A percentile compares a stretch with the other conserved stretches of the same genome.
Evolutionary conservation across 2,888 invertebrate genomes (phyloP).

Genomic region (Ophion slaviceki): DNA sequence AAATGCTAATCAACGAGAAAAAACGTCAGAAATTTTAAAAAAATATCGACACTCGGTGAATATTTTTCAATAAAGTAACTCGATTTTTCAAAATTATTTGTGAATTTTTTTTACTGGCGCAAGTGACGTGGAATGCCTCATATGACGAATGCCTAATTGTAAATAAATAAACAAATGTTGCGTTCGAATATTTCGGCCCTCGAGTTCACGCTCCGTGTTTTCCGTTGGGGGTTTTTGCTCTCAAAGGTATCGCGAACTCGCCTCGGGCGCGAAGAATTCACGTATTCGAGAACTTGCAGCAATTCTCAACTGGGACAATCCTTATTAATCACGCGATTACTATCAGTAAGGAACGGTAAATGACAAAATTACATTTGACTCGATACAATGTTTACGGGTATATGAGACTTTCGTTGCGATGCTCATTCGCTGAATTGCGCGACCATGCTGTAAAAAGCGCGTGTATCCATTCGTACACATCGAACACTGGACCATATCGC

Average conservation of each 20-base stretch:
- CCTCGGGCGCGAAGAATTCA: neutral
- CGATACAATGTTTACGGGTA: slow-evolving; percentile 64
- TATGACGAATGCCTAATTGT: neutral
- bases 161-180: neutral
- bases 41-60: too few relatives aligned
- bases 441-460: neutral
- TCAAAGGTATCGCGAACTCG: neutral
- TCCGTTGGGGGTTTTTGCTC: neutral
- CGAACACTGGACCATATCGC: neutral
- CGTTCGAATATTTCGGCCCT: neutral
- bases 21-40: too few relatives aligned
- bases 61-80: too few relatives aligned
- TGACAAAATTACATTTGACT: slow-evolving; percentile 38
- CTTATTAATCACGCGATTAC: slow-evolving; percentile 21
- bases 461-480: slow-evolving; percentile 3
- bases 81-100: too few relatives aligned
- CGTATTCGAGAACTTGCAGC: slow-evolving; percentile 16
- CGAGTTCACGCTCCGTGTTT: neutral
- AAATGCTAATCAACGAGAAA: too few relatives aligned
- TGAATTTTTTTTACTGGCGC: too few relatives aligned
- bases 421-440: slow-evolving; percentile 27
- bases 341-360: slow-evolving; percentile 35
- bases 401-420: slow-evolving; percentile 45
- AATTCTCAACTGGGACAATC: slow-evolving; percentile 41
- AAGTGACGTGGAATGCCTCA: too few relatives aligned